These are phyloP conservation scores for Ormyrus labotus DNA, from an alignment of 2,888 invertebrate species.

Conservation along the genomic window DNA sequence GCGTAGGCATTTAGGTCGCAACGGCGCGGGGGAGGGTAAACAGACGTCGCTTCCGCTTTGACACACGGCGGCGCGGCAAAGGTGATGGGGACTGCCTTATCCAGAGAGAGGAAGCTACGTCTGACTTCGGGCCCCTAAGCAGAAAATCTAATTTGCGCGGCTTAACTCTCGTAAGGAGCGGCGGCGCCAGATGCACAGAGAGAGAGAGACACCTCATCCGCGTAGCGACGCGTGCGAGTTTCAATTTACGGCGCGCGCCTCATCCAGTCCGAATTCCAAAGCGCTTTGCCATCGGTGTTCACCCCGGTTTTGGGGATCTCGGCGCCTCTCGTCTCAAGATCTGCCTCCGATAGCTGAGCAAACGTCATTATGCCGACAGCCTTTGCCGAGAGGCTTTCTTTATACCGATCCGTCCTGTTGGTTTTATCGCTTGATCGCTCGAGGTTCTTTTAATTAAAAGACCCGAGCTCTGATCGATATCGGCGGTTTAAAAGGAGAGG, in stretches of 20 bases:
- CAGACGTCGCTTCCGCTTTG: too few relatives aligned
- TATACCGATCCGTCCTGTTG: too few relatives aligned
- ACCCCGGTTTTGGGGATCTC: background rate
- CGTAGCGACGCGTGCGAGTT: constrained; percentile 60
- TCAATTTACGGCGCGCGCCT: constrained; percentile 68
- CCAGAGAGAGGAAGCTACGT: constrained; percentile 32
- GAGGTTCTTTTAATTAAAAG: too few relatives aligned
- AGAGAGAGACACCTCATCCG: background rate
- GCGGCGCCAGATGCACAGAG: constrained; percentile 61
- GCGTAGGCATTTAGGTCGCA: background rate
- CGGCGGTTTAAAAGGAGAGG: too few relatives aligned
- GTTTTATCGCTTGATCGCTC: too few relatives aligned
- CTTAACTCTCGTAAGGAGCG: constrained; percentile 69
- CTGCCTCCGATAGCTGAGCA: constrained; percentile 65
- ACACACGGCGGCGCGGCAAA: too few relatives aligned
- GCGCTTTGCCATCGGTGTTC: background rate
- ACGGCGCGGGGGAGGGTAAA: too few relatives aligned
- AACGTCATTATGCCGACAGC: constrained; percentile 70
- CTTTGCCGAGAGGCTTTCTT: background rate
- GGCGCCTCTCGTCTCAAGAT: background rate
- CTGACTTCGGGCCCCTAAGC: constrained; percentile 65
- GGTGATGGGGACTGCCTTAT: background rate
- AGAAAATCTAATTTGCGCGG: constrained; percentile 74
- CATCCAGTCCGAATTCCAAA: constrained; percentile 38
- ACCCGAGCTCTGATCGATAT: too few relatives aligned